A percentile compares a stretch with the other conserved stretches of the same genome.
Evolutionary conservation across 1,140 invertebrate genomes (phyloP).

Genomic region (Leptestheria dahalacensis): DNA sequence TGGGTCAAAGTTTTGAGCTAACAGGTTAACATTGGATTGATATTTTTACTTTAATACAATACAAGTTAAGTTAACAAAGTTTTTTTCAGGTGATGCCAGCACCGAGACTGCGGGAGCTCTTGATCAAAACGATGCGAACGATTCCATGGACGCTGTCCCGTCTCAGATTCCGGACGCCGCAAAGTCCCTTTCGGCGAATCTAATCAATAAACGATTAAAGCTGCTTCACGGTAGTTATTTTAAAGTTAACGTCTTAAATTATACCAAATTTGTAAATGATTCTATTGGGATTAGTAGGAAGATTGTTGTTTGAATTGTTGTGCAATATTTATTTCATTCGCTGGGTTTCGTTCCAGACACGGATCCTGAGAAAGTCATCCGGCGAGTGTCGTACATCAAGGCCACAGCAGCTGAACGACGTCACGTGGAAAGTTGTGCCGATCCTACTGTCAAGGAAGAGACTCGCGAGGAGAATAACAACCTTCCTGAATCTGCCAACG

Average conservation of each 20-base stretch:
- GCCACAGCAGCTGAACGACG: slow-evolving; percentile 45
- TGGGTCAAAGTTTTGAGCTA: neutral
- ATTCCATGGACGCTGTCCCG: too few relatives aligned
- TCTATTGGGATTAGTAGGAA: too few relatives aligned
- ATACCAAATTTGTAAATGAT: too few relatives aligned
- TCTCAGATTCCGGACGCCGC: too few relatives aligned
- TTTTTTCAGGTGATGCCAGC: neutral
- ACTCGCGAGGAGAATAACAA: neutral
- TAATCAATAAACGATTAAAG: too few relatives aligned
- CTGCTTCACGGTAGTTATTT: too few relatives aligned
- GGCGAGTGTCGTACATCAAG: slow-evolving; percentile 77
- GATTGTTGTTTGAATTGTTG: neutral
- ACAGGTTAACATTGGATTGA: neutral
- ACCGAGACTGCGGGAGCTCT: too few relatives aligned
- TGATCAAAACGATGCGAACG: too few relatives aligned
- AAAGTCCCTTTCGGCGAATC: too few relatives aligned
- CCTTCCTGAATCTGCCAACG: neutral
- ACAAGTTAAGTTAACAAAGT: neutral
- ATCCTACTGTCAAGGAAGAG: slow-evolving; percentile 2
- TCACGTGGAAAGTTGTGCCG: slow-evolving; percentile 21
- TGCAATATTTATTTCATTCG: slow-evolving; percentile 23
- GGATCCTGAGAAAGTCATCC: slow-evolving; percentile 65
- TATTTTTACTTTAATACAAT: neutral
- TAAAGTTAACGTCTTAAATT: too few relatives aligned
- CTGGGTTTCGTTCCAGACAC: too few relatives aligned